These are phyloP conservation scores for Peromyscus nudipes DNA, from an alignment of 2,797 vertebrate genomes.

Conservation along the genomic window DNA sequence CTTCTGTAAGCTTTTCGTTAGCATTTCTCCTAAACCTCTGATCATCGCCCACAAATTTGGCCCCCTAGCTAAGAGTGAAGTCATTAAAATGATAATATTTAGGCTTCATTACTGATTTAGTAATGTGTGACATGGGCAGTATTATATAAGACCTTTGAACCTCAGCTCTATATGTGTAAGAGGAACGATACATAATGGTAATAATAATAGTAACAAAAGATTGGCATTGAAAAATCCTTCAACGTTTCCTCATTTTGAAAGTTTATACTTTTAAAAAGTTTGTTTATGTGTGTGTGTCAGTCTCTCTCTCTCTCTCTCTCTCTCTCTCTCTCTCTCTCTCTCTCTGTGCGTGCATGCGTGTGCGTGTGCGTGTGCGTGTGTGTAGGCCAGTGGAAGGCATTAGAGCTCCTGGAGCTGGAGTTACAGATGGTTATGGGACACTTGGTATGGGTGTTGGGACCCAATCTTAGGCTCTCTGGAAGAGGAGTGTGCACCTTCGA, in stretches of 20 bases:
- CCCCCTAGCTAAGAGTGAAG: not conserved
- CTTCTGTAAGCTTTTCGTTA: not conserved
- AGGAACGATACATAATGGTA: not conserved
- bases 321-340: no score
- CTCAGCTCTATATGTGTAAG: not conserved
- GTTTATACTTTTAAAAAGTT: not conserved
- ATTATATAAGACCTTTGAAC: not conserved
- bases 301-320: no score
- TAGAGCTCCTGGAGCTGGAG: not conserved
- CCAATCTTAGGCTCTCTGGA: no score
- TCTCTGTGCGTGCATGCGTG: no score
- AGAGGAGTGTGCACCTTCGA: not conserved
- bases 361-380: no score
- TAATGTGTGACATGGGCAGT: not conserved
- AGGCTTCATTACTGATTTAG: not conserved
- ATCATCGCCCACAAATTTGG: not conserved
- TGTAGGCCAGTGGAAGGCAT: not conserved
- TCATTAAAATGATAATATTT: not conserved
- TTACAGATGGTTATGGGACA: not conserved
- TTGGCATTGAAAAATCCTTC: not conserved
- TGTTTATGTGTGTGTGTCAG: not conserved
- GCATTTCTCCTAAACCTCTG: constrained; percentile 9
- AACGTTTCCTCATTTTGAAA: not conserved
- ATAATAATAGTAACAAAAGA: not conserved
- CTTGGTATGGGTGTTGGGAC: not conserved